Evolutionary conservation across 1,140 invertebrate species (phyloP).

Genomic region (Sitobion miscanthi): DNA sequence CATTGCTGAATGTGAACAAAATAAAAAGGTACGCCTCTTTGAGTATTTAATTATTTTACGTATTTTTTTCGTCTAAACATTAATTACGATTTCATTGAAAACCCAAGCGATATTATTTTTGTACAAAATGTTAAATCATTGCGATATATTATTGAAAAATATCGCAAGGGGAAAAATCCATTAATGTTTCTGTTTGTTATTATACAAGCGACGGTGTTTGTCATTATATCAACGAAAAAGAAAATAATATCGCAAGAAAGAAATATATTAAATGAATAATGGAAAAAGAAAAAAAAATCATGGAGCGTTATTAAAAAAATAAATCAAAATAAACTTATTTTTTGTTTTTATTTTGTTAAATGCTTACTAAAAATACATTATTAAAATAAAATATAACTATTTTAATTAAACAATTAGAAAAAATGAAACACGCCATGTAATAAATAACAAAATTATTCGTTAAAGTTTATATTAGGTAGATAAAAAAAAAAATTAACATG

Average conservation of each 20-base stretch:
- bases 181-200: conserved; percentile 50
- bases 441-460: conserved; percentile 33
- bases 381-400: conserved; percentile 23
- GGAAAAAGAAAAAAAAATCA: conserved; percentile 43
- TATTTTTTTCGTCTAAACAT: conserved; percentile 52
- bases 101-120: neutral
- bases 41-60: conserved; percentile 50
- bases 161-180: conserved; percentile 35
- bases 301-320: conserved; percentile 33
- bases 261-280: conserved; percentile 41
- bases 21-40: conserved; percentile 40
- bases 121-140: conserved; percentile 15
- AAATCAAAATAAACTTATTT: conserved; percentile 50
- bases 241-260: conserved; percentile 17
- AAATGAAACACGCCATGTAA: neutral
- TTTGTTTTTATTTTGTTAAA: conserved; percentile 32
- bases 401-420: conserved; percentile 40
- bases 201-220: conserved; percentile 39
- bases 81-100: conserved; percentile 50
- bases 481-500: neutral
- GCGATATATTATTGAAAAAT: conserved; percentile 39
- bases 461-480: neutral
- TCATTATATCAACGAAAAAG: conserved; percentile 22
- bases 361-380: conserved; percentile 15
- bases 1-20: conserved; percentile 43